phyloP scores from a whole-genome alignment of 2,113 vertebrate genomes.

The Anoura caudifer region DNA sequence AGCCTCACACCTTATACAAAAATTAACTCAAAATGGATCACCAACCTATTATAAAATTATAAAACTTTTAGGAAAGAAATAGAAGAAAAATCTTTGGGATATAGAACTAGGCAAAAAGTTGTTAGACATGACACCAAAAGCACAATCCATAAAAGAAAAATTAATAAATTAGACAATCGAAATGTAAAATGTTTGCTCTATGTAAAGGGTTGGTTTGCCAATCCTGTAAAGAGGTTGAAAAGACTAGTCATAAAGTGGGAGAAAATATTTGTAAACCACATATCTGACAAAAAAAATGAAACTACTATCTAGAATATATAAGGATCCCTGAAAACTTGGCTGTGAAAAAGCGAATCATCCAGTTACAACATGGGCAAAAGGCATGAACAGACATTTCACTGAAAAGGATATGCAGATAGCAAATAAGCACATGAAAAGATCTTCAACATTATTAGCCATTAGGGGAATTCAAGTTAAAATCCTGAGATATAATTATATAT shows the following conservation, averaged over 20 bases:
- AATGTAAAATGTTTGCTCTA: not conserved
- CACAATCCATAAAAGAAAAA: not conserved
- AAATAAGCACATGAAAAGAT: not conserved
- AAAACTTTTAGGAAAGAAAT: not conserved
- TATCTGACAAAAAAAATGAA: not conserved
- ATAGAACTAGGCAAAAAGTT: not conserved
- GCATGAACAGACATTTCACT: not conserved
- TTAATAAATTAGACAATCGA: not conserved
- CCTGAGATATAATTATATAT: not conserved
- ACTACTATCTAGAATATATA: not conserved
- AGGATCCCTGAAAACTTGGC: not conserved
- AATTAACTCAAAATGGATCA: not conserved
- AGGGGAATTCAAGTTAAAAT: not conserved
- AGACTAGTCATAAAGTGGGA: not conserved
- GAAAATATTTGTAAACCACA: not conserved
- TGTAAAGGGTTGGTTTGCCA: not conserved
- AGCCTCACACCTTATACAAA: not conserved
- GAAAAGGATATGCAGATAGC: not conserved
- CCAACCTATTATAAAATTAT: not conserved
- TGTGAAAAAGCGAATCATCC: not conserved
- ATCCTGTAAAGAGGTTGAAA: not conserved
- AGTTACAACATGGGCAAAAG: not conserved
- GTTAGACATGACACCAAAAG: not conserved
- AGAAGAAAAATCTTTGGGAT: not conserved
- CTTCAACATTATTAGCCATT: not conserved